Base-by-base conservation (phyloP, 2,797 vertebrate genomes). In the Xiphophorus birchmanni region DNA sequence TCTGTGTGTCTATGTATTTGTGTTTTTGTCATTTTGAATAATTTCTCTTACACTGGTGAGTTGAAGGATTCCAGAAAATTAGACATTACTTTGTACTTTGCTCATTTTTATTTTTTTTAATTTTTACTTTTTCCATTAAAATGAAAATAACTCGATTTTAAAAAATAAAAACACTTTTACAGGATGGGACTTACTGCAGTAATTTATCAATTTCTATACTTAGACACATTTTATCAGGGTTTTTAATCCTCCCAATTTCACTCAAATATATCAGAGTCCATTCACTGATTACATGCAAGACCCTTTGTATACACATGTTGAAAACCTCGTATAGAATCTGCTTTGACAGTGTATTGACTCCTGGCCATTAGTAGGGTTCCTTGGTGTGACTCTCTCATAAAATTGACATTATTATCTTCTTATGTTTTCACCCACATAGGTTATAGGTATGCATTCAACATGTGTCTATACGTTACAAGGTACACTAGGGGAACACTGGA, bases 401-500 rank as follows among this genome's bases (percentile, higher is more conserved):
- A 45, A 47, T 29, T 5, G 42, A 72, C 69, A 29, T 18, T 18
- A 5, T 47, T 29, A 18, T 9, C 69, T 73, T 13, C 15, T 13
- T n/a, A 83, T 65, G 80, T 42, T 86, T 73, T 58, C n/a, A 15
- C 26, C 13, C 12, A 72, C 13, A 3, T 45, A 29, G 2, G 6
- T 29, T 29, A 26, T n/a, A n/a, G 44, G 15, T 17, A 42, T 82
- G 78, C 52, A 86, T 85, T 84, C 65, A 78, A 85, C 84, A 90
- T 79, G 80, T 90, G 87, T 83, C 48, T 77, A 58, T 84, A 72
- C 37, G 17, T 85, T 79, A 75, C 79, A 90, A 77, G 75, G 82
- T 75, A 84, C 86, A 81, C 86, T 85, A 77, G 88, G 88, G 91
- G 82, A 75, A 89, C 76, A 87, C 79, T 78, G 37, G 65, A 67